phyloP scores from a whole-genome alignment of 2,888 invertebrate species.

The Salticus scenicus region DNA sequence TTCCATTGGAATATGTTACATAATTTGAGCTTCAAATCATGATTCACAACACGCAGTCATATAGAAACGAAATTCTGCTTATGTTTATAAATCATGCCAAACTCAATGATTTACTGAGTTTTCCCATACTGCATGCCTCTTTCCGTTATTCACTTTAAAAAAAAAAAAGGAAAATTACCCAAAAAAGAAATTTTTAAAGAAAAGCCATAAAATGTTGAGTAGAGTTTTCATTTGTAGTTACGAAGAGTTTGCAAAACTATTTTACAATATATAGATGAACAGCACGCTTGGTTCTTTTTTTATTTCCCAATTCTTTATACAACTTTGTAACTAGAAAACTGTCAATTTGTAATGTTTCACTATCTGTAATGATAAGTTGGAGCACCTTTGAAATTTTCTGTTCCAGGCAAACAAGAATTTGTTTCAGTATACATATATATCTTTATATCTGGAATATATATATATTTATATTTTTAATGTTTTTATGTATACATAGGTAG shows the following conservation, averaged over 20 bases:
- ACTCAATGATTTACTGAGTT: slow-evolving; percentile 35
- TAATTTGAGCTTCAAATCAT: slow-evolving; percentile 68
- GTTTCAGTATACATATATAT: slow-evolving; percentile 55
- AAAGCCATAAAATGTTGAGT: slow-evolving; percentile 37
- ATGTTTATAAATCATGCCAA: slow-evolving; percentile 24
- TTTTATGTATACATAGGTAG: slow-evolving; percentile 46
- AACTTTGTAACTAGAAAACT: slow-evolving; percentile 46
- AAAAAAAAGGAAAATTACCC: slow-evolving; percentile 34
- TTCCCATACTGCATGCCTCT: slow-evolving; percentile 36
- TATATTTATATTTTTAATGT: slow-evolving; percentile 48
- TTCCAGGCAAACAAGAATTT: slow-evolving; percentile 63
- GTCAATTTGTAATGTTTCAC: slow-evolving; percentile 42
- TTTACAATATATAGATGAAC: slow-evolving; percentile 53
- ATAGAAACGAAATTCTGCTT: slow-evolving; percentile 16
- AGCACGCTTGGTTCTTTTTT: slow-evolving; percentile 1
- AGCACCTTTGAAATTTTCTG: slow-evolving; percentile 68
- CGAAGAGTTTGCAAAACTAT: slow-evolving; percentile 50
- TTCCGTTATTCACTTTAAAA: slow-evolving; percentile 22
- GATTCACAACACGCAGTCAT: slow-evolving; percentile 61
- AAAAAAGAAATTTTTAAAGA: slow-evolving; percentile 32
- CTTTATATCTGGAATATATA: slow-evolving; percentile 35
- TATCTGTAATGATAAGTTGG: slow-evolving; percentile 59
- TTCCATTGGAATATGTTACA: slow-evolving; percentile 64
- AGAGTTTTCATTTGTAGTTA: slow-evolving; percentile 28
- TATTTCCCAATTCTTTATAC: slow-evolving; percentile 22